phyloP scores from a whole-genome alignment of 35 echinoderm and acorn worm species.

The Heliocidaris tuberculata region DNA sequence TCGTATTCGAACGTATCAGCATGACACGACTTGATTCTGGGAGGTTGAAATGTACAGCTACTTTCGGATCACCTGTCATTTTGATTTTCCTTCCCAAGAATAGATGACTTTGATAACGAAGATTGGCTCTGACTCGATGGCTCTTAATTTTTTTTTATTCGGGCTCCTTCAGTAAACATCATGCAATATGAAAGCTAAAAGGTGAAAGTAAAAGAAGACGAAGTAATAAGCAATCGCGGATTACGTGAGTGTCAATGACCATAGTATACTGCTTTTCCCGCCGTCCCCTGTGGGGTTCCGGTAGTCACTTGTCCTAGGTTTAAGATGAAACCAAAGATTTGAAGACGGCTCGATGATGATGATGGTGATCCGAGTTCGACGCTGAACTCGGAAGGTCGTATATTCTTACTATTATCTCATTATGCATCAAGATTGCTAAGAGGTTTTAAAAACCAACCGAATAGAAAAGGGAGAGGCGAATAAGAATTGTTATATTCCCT shows the following conservation, averaged over 20 bases:
- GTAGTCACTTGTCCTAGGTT: background rate
- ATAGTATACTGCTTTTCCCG: background rate
- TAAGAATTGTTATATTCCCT: background rate
- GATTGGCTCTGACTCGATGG: background rate
- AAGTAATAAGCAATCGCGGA: background rate
- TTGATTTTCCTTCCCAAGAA: background rate
- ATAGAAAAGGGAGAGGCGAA: background rate
- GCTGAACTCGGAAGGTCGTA: background rate
- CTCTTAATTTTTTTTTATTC: background rate
- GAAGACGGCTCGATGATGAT: no score
- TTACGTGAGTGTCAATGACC: background rate
- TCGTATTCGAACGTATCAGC: no score
- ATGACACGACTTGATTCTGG: background rate
- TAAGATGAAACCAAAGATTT: no score
- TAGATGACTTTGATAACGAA: background rate
- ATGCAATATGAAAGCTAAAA: background rate
- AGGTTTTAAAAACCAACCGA: background rate
- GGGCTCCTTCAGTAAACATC: background rate
- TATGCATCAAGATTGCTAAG: background rate
- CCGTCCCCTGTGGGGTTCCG: background rate
- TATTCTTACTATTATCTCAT: background rate
- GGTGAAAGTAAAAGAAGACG: background rate
- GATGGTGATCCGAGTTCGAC: no score
- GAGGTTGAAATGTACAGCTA: background rate
- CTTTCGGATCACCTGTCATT: background rate